Base-by-base conservation (phyloP, 2,888 invertebrate species). In the Andrena camellia region DNA sequence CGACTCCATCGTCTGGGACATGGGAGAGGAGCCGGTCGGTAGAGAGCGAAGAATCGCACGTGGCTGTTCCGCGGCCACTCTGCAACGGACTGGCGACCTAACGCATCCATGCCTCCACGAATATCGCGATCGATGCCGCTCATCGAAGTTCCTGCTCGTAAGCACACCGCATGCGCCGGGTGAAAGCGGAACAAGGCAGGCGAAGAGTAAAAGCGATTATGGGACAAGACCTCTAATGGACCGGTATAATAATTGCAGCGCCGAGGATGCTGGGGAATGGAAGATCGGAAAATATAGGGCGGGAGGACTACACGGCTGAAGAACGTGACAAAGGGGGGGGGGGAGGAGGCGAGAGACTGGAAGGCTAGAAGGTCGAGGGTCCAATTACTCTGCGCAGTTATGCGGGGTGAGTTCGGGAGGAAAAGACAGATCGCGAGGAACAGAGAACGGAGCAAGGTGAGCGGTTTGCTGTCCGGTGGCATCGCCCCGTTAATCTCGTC, bases 401-500 rank as follows among this genome's bases (percentile, higher is more conserved):
- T 42, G 23, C 57, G 23, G 57, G 10, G 57, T 4, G 26, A 10
- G 23, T 26, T 26, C 57, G 10, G 20, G 23, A 26, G 35, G 23
- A 29, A 23, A 13, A n/a, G 10, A 13, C 17, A 7, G 20, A 48
- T 31, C 33, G 20, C 54, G 13, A 26, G 67, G 67, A 68, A 68
- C 60, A 8, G 62, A 62, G 33, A 66, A 60, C 66, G 26, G 59
- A 23, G 50, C 52, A 66, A 31, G 20, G 20, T 17, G n/a, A 33
- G 20, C 63, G 33, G 20, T 23, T 35, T 57, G 57, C 57, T 23
- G 33, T 33, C 17, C 33, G 62, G 20, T 33, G 33, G 62, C n/a
- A 60, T 57, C 67, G 68, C 82, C 81, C 88, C 89, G 90, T 91
- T 92, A 91, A 92, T 92, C 91, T 91, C 82, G 69, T 70, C 89